Conservation (phyloP, 2,113 vertebrate species). For the Bujurquina vittata region DNA sequence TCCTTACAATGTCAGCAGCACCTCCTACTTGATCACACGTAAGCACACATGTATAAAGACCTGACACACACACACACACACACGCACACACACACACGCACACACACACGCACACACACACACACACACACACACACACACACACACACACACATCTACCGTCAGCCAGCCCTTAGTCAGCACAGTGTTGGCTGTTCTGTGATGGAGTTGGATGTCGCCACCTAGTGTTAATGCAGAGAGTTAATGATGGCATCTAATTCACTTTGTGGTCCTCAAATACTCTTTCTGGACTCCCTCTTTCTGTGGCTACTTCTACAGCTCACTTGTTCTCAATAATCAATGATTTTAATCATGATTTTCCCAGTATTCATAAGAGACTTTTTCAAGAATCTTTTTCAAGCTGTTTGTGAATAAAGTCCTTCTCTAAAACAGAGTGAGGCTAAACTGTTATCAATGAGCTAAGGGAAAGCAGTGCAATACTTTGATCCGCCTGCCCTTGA, state of each 20-base stretch:
- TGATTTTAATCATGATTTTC: neutral
- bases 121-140: conserved; percentile 21
- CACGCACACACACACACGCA: conserved; percentile 29
- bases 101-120: conserved; percentile 21
- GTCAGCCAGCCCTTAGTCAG: conserved; percentile 72
- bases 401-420: neutral
- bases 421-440: neutral
- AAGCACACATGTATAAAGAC: conserved; percentile 61
- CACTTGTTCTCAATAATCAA: neutral
- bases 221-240: conserved; percentile 60
- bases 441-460: neutral
- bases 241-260: conserved; percentile 35
- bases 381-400: neutral
- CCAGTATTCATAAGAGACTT: neutral
- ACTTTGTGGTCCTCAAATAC: neutral
- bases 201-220: conserved; percentile 61
- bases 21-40: conserved; percentile 55
- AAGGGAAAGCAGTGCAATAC: neutral
- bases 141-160: conserved; percentile 30
- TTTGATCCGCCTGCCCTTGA: conserved; percentile 25
- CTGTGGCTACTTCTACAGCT: neutral
- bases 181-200: conserved; percentile 39
- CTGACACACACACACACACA: conserved; percentile 18
- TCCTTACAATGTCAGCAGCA: conserved; percentile 68
- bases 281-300: neutral